Evolutionary conservation across 2,888 invertebrate species (phyloP).

Genomic region (Drosophila meridiana): DNA sequence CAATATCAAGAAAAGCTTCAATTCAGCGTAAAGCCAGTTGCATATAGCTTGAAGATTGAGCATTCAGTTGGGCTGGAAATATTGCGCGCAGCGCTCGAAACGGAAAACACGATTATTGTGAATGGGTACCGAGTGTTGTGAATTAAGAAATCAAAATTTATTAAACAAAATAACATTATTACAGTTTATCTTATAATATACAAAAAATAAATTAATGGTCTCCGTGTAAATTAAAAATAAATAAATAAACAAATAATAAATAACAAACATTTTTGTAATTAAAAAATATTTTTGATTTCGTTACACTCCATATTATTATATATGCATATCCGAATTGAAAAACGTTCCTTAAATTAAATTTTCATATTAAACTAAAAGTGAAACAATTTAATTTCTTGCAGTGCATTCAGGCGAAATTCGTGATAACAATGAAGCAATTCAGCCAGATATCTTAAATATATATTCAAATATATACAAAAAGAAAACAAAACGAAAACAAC

Average conservation of each 20-base stretch:
- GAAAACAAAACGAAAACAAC: neutral
- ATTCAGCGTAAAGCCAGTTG: constrained; percentile 19
- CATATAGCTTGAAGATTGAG: constrained; percentile 19
- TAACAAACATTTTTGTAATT: neutral
- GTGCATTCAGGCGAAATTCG: constrained; percentile 28
- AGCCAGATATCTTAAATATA: constrained; percentile 12
- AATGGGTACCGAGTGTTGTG: constrained; percentile 1
- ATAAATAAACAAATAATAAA: neutral
- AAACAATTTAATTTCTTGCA: constrained; percentile 45
- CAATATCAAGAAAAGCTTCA: constrained; percentile 20
- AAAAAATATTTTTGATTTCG: neutral
- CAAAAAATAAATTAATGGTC: neutral
- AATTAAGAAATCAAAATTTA: neutral
- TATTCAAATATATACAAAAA: constrained; percentile 13
- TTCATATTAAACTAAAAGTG: neutral
- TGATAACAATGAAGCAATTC: constrained; percentile 34
- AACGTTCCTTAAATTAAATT: neutral
- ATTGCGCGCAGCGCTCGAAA: constrained; percentile 31
- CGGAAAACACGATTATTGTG: constrained; percentile 4
- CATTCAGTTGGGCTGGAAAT: constrained; percentile 38
- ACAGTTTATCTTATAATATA: neutral
- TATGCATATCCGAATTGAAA: neutral
- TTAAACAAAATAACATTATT: neutral
- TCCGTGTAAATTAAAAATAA: neutral
- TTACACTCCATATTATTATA: too few relatives aligned